phyloP scores from a whole-genome alignment of 2,113 vertebrate species.

The Macrotis lagotis region DNA sequence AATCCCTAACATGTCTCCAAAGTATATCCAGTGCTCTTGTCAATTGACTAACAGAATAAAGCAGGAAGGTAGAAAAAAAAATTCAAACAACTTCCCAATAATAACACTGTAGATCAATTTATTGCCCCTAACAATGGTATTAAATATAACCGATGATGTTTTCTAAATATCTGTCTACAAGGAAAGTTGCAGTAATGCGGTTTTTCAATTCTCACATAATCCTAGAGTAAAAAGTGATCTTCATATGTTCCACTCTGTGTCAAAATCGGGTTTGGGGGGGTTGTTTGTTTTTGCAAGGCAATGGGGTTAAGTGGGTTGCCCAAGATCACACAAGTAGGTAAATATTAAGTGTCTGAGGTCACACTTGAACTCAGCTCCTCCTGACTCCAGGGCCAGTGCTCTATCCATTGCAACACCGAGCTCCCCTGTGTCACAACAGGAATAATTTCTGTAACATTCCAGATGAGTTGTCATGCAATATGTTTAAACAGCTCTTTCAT shows the following conservation, averaged over 20 bases:
- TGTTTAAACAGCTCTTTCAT: too few relatives aligned
- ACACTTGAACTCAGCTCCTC: too few relatives aligned
- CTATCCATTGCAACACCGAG: too few relatives aligned
- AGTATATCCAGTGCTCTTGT: slow-evolving; percentile 15
- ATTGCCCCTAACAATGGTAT: background rate
- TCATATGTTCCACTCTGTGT: background rate
- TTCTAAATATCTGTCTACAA: slow-evolving; percentile 61
- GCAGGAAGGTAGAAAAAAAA: background rate
- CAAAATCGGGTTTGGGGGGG: too few relatives aligned
- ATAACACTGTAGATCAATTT: slow-evolving; percentile 24
- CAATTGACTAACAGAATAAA: background rate
- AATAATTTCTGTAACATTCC: too few relatives aligned
- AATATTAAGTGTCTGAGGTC: too few relatives aligned
- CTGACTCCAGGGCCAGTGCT: too few relatives aligned
- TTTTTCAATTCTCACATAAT: slow-evolving; percentile 15
- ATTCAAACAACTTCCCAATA: background rate
- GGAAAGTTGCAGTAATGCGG: slow-evolving; percentile 48
- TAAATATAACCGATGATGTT: slow-evolving; percentile 64
- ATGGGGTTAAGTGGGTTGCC: too few relatives aligned
- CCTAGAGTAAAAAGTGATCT: background rate
- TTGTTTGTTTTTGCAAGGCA: too few relatives aligned
- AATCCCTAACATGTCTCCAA: background rate
- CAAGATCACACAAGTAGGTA: too few relatives aligned
- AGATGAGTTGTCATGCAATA: too few relatives aligned
- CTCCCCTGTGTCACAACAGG: too few relatives aligned